A percentile compares a stretch with the other conserved stretches of the same genome.
Conservation (phyloP, 2,888 invertebrate species). For the Lasioglossum vierecki region DNA sequence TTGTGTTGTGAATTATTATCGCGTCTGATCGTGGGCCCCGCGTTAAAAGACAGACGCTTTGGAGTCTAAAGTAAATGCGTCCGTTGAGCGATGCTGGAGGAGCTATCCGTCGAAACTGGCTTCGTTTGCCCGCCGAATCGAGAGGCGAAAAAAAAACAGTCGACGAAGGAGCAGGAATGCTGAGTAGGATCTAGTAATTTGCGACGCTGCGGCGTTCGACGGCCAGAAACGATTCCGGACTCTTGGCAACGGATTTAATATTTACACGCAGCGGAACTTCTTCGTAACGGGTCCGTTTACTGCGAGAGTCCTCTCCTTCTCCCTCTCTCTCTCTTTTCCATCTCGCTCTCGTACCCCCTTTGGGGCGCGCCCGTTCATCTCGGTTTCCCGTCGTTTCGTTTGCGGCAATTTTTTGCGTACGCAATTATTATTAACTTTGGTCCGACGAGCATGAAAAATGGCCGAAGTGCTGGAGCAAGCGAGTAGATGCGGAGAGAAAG, state of each 20-base stretch:
- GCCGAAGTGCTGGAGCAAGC: not conserved
- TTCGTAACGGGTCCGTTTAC: constrained; percentile 7
- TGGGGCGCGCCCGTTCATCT: constrained; percentile 20
- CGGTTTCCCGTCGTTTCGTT: constrained; percentile 31
- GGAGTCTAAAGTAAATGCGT: not conserved
- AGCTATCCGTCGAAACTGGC: not conserved
- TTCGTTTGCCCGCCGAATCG: not conserved
- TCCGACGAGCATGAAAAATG: constrained; percentile 19
- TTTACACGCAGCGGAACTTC: constrained; percentile 36
- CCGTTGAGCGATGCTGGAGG: not conserved
- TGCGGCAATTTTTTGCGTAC: constrained; percentile 46
- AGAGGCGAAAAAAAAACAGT: not conserved
- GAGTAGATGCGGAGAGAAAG: not conserved
- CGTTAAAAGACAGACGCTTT: not conserved
- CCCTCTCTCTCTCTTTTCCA: not conserved
- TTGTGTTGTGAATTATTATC: not conserved
- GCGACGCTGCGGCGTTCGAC: constrained; percentile 9
- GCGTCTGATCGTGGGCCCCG: not conserved
- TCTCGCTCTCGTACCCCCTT: not conserved
- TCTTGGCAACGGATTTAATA: constrained; percentile 57
- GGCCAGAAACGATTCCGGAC: constrained; percentile 5
- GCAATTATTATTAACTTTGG: constrained; percentile 63
- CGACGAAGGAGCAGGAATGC: not conserved
- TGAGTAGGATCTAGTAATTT: not conserved
- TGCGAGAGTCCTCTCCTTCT: not conserved